These are phyloP conservation scores for Nomada goodeniana DNA, from an alignment of 2,888 invertebrate species.

Conservation along the genomic window DNA sequence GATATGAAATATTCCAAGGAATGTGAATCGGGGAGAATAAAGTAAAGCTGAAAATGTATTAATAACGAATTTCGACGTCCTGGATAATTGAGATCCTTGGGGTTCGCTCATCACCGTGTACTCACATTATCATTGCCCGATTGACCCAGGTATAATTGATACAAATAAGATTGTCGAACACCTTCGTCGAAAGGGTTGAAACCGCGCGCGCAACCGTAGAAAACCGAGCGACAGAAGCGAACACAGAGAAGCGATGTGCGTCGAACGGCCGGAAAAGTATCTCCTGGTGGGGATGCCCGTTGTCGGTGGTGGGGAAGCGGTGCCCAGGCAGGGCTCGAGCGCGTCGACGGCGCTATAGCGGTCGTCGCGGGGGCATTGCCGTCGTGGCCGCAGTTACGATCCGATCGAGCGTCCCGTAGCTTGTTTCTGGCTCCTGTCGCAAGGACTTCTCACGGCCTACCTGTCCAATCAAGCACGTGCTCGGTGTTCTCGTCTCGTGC, in stretches of 20 bases:
- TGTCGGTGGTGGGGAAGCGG: constrained; percentile 54
- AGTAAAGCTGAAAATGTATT: too few relatives aligned
- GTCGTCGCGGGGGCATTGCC: constrained; percentile 81
- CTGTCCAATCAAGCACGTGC: constrained; percentile 48
- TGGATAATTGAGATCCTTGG: too few relatives aligned
- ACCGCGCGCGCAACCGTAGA: not conserved
- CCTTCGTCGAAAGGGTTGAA: too few relatives aligned
- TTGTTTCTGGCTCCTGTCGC: constrained; percentile 35
- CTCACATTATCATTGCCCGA: too few relatives aligned
- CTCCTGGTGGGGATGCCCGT: constrained; percentile 63
- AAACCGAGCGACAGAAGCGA: constrained; percentile 27
- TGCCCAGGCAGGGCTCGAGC: constrained; percentile 73
- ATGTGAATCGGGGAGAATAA: too few relatives aligned
- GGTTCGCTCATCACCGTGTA: too few relatives aligned
- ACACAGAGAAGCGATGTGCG: constrained; percentile 69
- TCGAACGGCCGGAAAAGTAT: constrained; percentile 58
- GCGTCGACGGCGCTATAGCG: constrained; percentile 77
- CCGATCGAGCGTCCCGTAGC: constrained; percentile 69
- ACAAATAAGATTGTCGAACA: too few relatives aligned
- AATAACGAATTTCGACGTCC: too few relatives aligned
- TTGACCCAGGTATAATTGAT: too few relatives aligned
- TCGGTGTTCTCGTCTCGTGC: not conserved
- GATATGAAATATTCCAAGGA: too few relatives aligned
- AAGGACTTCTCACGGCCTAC: constrained; percentile 23
- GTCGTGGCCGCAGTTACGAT: constrained; percentile 78